Base-by-base conservation (phyloP, 2,113 vertebrate species). In the Amphiprion ocellaris region DNA sequence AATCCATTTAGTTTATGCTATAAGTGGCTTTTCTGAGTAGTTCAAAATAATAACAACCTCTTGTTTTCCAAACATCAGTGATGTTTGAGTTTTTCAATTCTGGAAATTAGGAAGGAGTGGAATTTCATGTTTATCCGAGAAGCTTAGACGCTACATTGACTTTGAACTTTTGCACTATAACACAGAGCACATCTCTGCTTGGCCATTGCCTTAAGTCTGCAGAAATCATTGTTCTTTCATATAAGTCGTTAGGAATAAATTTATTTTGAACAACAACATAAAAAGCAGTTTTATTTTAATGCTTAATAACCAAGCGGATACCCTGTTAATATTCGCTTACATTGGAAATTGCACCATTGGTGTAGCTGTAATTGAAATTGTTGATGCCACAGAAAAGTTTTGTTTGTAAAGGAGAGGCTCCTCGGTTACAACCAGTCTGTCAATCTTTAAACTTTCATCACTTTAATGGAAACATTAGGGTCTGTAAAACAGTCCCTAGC, bases 11-110 rank as follows among this genome's bases (percentile, higher is more conserved):
- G 12, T 4, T 2, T 16, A 3, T 37, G 11, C 28, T 66, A 10
- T 11, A 0, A 52, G 5, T 4, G 7, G 14, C 8, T 17, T 4
- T 1, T 9, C 12, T 9, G 9, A 49, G 28, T 14, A 15, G 8
- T 14, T 60, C 39, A 66, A 10, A 14, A 49, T 1, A 50, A 37
- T 3, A 46, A 58, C 19, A 1, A 52, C 33, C 59, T 64, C 1
- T n/a, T 53, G 10, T 10, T 63, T 5, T 50, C 19, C 9, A 30
- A 9, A 28, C 49, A 56, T 63, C 9, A 15, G 8, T 28, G 19
- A 21, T 15, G n/a, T 62, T 39, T 21, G 5, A 9, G 23, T 44
- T 11, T 62, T 39, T 23, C 14, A 16, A 12, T 52, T 21, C 1
- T 30, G 2, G 4, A 16, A 10, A 53, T 52, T 3, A 24, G 50